phyloP scores from a whole-genome alignment of 2,113 vertebrate genomes.

The Mormyrus iriodes region DNA sequence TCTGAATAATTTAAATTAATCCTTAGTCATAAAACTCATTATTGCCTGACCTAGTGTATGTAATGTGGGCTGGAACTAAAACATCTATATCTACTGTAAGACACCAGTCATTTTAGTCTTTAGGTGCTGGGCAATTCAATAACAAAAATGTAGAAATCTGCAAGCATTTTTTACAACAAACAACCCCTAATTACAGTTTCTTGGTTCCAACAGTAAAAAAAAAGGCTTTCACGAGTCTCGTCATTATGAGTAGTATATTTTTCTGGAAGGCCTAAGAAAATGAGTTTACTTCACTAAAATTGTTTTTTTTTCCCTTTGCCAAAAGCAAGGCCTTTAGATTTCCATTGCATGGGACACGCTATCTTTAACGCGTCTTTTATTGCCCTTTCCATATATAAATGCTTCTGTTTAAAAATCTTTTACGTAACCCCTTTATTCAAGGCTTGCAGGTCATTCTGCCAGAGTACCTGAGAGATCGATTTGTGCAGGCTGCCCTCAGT shows the following conservation, averaged over 20 bases:
- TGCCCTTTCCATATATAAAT: conserved; percentile 22
- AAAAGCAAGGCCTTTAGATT: background rate
- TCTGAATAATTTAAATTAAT: conserved; percentile 2
- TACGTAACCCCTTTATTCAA: conserved; percentile 39
- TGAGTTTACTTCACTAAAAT: background rate
- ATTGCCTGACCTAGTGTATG: background rate
- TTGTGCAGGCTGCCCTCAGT: conserved; percentile 88
- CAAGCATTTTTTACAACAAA: background rate
- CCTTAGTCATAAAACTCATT: background rate
- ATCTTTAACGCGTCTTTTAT: background rate
- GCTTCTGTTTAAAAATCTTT: conserved; percentile 27
- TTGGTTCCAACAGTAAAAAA: background rate
- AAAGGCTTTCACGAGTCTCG: background rate
- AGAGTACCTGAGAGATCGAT: conserved; percentile 83
- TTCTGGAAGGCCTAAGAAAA: background rate
- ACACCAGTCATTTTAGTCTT: background rate
- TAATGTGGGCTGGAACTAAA: background rate
- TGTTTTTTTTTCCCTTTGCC: background rate
- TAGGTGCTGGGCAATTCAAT: background rate
- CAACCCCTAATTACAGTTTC: background rate
- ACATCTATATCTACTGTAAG: background rate
- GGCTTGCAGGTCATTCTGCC: conserved; percentile 91
- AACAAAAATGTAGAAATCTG: background rate
- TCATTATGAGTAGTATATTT: background rate
- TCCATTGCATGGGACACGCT: background rate